phyloP scores from a whole-genome alignment of 2,113 vertebrate genomes.

The Brachypteracias leptosomus region DNA sequence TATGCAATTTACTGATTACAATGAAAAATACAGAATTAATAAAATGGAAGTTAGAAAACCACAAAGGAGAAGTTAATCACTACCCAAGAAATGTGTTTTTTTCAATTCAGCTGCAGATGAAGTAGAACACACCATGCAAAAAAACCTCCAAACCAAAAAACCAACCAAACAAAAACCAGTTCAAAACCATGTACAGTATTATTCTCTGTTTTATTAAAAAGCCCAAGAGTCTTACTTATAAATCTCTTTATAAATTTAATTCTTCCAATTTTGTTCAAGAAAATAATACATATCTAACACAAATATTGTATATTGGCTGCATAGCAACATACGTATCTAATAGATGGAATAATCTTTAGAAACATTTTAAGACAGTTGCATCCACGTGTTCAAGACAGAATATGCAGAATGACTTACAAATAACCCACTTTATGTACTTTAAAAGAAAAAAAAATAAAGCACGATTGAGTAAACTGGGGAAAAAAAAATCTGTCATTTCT shows the following conservation, averaged over 20 bases:
- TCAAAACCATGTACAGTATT: not conserved
- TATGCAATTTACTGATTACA: not conserved
- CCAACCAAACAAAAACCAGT: not conserved
- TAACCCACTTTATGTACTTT: not conserved
- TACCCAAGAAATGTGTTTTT: not conserved
- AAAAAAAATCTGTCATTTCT: not conserved
- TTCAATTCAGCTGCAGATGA: not conserved
- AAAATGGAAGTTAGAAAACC: constrained; percentile 1
- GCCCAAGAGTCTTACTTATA: not conserved
- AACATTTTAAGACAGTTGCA: not conserved
- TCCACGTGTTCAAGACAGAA: not conserved
- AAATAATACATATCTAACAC: not conserved
- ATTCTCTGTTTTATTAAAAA: not conserved
- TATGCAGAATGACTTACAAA: not conserved
- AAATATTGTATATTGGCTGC: not conserved
- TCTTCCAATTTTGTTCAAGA: not conserved
- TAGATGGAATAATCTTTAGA: not conserved
- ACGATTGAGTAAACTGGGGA: not conserved
- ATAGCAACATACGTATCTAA: not conserved
- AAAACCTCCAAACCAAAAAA: too few species aligned
- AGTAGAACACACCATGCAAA: not conserved
- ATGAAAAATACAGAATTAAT: constrained; percentile 11
- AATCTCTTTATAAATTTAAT: not conserved
- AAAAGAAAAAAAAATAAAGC: not conserved
- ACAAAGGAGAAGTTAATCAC: not conserved